Conservation (phyloP, 2,888 invertebrate species). For the Apamea epomidion region DNA sequence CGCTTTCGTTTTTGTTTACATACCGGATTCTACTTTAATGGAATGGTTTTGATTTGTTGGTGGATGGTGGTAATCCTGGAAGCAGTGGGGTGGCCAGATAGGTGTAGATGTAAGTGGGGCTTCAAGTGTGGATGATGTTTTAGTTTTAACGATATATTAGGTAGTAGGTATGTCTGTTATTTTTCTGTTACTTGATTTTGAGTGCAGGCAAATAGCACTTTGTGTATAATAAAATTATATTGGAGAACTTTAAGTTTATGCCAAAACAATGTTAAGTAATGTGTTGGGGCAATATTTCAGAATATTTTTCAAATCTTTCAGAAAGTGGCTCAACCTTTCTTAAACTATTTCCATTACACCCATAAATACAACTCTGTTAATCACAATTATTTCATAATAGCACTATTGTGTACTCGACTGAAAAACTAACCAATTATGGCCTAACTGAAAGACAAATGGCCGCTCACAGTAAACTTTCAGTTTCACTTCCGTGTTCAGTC, state of each 20-base stretch:
- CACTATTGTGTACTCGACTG: background rate
- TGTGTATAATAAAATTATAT: no score
- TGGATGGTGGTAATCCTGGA: constrained; percentile 34
- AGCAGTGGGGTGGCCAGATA: background rate
- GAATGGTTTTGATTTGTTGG: constrained; percentile 53
- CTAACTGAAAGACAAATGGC: constrained; percentile 51
- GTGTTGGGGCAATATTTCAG: background rate
- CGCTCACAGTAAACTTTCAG: constrained; percentile 49
- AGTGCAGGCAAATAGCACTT: background rate
- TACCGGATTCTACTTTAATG: constrained; percentile 55
- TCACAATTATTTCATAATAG: constrained; percentile 17
- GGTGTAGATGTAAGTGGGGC: background rate
- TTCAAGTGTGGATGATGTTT: background rate
- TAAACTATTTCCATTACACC: background rate
- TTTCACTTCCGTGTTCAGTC: constrained; percentile 63
- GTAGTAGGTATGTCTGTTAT: background rate
- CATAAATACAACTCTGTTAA: background rate
- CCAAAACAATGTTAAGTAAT: background rate
- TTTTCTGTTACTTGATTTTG: background rate
- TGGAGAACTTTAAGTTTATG: background rate
- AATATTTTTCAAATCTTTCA: background rate
- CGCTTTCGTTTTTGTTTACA: constrained; percentile 59
- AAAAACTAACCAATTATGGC: constrained; percentile 42
- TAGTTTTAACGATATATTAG: background rate
- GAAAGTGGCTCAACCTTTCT: background rate